A percentile compares a stretch with the other conserved stretches of the same genome.
phyloP scores from a whole-genome alignment of 2,113 vertebrate species.

The Lophochroa leadbeateri region DNA sequence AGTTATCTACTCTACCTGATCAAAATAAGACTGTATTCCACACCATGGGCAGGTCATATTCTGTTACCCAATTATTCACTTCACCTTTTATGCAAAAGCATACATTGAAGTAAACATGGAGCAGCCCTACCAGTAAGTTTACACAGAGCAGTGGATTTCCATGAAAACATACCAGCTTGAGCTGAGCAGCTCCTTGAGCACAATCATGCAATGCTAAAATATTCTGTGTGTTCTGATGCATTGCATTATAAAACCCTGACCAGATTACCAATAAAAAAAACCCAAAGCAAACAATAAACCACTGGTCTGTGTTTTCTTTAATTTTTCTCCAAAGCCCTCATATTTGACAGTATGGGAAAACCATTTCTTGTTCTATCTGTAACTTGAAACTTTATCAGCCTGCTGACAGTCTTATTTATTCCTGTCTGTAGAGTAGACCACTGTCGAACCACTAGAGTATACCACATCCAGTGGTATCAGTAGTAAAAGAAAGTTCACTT shows the following conservation, averaged over 20 bases:
- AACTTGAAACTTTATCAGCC: neutral
- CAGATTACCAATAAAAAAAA: neutral
- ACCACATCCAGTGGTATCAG: rapidly evolving
- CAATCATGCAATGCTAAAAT: neutral
- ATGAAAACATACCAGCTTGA: neutral
- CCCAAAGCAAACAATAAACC: rapidly evolving
- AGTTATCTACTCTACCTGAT: neutral
- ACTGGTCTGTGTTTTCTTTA: neutral
- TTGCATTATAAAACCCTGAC: neutral
- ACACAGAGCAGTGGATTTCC: neutral
- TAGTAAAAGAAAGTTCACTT: neutral
- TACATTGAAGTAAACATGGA: neutral
- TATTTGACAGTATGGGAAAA: neutral
- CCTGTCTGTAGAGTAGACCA: neutral
- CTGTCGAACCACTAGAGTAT: neutral
- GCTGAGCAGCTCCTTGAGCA: neutral
- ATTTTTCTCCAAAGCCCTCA: neutral
- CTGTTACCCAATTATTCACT: neutral
- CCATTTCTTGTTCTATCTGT: neutral
- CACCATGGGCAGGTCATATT: neutral
- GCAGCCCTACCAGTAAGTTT: neutral
- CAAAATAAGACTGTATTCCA: neutral
- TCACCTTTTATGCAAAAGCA: neutral
- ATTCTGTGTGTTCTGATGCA: neutral
- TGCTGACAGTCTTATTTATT: neutral